Conservation (phyloP, 2,113 vertebrate species). For the Cyprinodon variegatus region DNA sequence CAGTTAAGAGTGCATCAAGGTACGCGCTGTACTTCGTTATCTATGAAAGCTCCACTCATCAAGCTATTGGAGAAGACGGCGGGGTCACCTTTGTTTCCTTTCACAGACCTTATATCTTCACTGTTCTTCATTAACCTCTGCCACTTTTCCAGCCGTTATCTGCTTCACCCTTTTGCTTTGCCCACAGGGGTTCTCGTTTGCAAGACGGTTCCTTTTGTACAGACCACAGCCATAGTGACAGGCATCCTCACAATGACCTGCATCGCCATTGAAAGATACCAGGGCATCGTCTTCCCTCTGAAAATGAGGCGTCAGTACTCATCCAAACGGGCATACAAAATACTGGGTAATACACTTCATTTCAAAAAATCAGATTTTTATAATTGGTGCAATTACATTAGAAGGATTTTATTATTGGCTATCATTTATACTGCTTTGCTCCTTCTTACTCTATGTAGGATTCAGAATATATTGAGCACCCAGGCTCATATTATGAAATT, state of each 20-base stretch:
- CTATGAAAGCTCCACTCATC: neutral
- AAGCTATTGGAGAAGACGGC: neutral
- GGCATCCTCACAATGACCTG: constrained; percentile 87
- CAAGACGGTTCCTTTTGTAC: constrained; percentile 85
- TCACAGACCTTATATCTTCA: neutral
- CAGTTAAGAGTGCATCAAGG: neutral
- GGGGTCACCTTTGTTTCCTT: neutral
- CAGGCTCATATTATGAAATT: neutral
- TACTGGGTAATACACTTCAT: constrained; percentile 75
- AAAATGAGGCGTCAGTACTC: constrained; percentile 84
- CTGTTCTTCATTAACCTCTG: neutral
- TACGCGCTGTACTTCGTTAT: neutral
- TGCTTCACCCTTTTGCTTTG: constrained; percentile 11
- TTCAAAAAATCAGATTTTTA: neutral
- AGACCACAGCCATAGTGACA: constrained; percentile 84
- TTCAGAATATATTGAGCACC: neutral
- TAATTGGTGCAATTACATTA: no score
- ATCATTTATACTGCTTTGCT: neutral
- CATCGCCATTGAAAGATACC: constrained; percentile 85
- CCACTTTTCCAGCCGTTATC: neutral
- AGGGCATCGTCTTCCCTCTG: constrained; percentile 85
- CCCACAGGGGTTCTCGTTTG: constrained; percentile 81
- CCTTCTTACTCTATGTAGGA: neutral
- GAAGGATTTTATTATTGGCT: neutral
- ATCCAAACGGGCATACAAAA: constrained; percentile 80